phyloP scores from a whole-genome alignment of 23 tunicate species.

The Diplosoma virens region DNA sequence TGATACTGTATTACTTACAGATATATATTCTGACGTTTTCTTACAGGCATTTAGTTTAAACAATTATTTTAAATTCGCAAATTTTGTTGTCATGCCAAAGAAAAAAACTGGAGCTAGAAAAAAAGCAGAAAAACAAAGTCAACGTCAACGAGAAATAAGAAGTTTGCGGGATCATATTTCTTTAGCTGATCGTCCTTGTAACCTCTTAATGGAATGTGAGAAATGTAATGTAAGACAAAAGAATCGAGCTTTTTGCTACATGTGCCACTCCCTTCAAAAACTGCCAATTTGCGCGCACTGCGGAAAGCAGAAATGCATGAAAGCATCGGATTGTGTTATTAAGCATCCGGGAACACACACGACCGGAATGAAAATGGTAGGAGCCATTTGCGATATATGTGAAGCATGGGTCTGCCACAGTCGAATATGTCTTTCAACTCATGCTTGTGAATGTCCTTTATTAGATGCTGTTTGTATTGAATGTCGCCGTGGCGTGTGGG shows the following conservation, averaged over 20 bases:
- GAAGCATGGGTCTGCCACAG: slow-evolving; percentile 98
- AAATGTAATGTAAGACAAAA: slow-evolving; percentile 71
- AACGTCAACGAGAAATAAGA: slow-evolving; percentile 82
- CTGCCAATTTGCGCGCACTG: slow-evolving; percentile 91
- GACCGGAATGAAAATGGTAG: slow-evolving; percentile 84
- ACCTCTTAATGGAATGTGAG: slow-evolving; percentile 83
- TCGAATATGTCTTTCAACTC: slow-evolving; percentile 68
- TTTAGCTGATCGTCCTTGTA: slow-evolving; percentile 72
- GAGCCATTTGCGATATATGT: slow-evolving; percentile 95
- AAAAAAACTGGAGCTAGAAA: slow-evolving; percentile 94
- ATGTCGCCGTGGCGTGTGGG: slow-evolving; percentile 90
- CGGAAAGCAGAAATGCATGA: slow-evolving; percentile 95
- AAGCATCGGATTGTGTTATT: slow-evolving; percentile 76
- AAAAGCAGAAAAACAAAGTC: slow-evolving; percentile 96
- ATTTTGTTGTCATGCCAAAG: slow-evolving; percentile 98
- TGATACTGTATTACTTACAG: too few relatives aligned
- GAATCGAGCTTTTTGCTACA: slow-evolving; percentile 94
- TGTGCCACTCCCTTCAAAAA: slow-evolving; percentile 69
- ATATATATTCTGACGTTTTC: too few relatives aligned
- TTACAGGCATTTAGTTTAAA: too few relatives aligned
- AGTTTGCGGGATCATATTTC: slow-evolving; percentile 33
- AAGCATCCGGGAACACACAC: slow-evolving; percentile 63
- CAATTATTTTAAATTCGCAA: too few relatives aligned
- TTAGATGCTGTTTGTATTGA: slow-evolving; percentile 81
- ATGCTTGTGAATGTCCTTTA: slow-evolving; percentile 93